These are phyloP conservation scores for Ploceus nigricollis DNA, from an alignment of 2,113 vertebrate species.

Conservation along the genomic window DNA sequence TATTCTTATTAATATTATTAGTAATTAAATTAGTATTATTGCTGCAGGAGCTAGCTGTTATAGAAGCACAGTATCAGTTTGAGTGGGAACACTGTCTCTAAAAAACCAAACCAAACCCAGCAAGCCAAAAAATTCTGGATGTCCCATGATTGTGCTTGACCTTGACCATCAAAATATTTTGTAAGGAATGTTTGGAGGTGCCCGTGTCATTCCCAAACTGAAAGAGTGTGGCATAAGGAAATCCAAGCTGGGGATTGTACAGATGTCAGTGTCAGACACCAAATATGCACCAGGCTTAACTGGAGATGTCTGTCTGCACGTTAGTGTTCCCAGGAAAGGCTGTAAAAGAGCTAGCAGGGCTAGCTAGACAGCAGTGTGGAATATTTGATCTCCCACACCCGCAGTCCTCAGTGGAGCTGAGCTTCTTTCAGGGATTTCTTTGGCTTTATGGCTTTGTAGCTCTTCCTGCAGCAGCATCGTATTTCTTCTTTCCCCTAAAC, in stretches of 20 bases:
- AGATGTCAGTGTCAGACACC: not conserved
- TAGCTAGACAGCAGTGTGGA: not conserved
- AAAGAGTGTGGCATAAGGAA: not conserved
- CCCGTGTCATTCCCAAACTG: not conserved
- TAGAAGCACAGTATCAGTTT: not conserved
- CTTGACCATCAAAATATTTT: not conserved
- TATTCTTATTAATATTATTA: not conserved
- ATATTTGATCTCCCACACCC: not conserved
- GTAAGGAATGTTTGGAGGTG: not conserved
- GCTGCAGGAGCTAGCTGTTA: not conserved
- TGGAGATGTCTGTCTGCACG: rapidly evolving
- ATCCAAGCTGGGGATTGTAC: not conserved
- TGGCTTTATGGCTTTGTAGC: not conserved
- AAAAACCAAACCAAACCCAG: not conserved
- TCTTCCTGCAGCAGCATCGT: not conserved
- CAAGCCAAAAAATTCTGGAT: rapidly evolving
- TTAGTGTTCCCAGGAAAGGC: not conserved
- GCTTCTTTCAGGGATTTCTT: not conserved
- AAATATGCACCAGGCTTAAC: not conserved
- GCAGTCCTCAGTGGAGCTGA: not conserved
- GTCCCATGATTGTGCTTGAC: not conserved
- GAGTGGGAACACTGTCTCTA: not conserved
- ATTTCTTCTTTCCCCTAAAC: not conserved
- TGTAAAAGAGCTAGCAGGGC: not conserved
- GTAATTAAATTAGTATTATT: not conserved